phyloP scores from a whole-genome alignment of 2,113 vertebrate species.

The Eleginops maclovinus region DNA sequence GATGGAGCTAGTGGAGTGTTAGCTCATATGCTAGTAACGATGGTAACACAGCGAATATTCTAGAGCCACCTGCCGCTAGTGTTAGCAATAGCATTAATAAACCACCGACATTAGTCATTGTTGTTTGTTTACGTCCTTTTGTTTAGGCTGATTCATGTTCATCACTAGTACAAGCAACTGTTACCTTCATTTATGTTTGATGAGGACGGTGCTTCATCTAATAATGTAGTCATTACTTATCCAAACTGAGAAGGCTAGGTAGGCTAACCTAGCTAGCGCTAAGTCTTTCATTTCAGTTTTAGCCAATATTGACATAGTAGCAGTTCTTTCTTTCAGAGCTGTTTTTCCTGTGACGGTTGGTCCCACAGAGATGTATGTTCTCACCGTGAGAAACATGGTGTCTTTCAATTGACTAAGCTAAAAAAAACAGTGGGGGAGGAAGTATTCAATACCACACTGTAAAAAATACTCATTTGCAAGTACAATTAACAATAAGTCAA shows the following conservation, averaged over 20 bases:
- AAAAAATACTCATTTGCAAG: background rate
- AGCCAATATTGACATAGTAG: too few relatives aligned
- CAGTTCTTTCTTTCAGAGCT: too few relatives aligned
- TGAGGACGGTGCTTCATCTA: fast-evolving
- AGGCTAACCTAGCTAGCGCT: background rate
- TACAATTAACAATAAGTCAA: background rate
- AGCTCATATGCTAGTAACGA: constrained; percentile 71
- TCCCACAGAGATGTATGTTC: background rate
- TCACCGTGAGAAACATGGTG: background rate
- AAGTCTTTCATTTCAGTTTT: too few relatives aligned
- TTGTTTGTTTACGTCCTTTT: fast-evolving
- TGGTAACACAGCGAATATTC: constrained; percentile 74
- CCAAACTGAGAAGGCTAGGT: background rate
- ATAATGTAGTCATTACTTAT: background rate
- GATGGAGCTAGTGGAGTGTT: constrained; percentile 14
- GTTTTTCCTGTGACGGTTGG: too few relatives aligned
- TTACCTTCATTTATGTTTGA: fast-evolving
- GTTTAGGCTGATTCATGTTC: fast-evolving
- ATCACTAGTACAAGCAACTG: too few relatives aligned
- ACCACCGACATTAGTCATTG: background rate
- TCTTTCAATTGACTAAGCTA: background rate
- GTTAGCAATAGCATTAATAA: constrained; percentile 12
- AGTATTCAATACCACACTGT: background rate
- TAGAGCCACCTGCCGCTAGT: constrained; percentile 63
- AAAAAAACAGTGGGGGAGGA: background rate